Conservation (phyloP, 2,888 invertebrate genomes). For the Temnothorax unifasciatus region DNA sequence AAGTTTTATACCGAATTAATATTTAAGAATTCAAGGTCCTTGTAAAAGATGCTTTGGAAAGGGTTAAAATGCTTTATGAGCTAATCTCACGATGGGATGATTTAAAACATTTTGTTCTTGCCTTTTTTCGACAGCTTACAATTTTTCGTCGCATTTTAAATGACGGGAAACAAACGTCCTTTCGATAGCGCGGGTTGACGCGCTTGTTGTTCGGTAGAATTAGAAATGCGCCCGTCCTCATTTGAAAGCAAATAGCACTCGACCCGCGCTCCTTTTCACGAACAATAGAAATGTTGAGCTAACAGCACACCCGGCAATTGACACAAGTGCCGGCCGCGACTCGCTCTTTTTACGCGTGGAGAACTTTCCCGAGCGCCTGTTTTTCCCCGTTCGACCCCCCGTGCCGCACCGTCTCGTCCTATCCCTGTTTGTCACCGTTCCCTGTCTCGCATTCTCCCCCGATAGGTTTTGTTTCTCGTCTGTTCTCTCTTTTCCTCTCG, state of each 20-base stretch:
- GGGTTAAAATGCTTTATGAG: background rate
- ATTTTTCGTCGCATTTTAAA: slow-evolving; percentile 16
- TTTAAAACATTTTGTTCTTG: background rate
- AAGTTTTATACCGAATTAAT: background rate
- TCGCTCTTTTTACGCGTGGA: slow-evolving; percentile 75
- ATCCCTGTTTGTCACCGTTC: slow-evolving; percentile 48
- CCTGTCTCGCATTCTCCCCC: slow-evolving; percentile 20
- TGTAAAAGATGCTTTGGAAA: background rate
- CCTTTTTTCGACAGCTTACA: background rate
- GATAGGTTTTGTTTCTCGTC: slow-evolving; percentile 45
- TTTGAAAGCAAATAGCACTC: slow-evolving; percentile 79
- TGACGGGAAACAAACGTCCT: background rate
- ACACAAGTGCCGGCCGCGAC: slow-evolving; percentile 80
- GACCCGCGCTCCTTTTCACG: slow-evolving; percentile 77
- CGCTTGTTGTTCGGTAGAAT: slow-evolving; percentile 72
- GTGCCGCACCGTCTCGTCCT: slow-evolving; percentile 10
- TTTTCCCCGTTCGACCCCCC: slow-evolving; percentile 48
- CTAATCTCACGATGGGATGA: background rate
- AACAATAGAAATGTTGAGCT: slow-evolving; percentile 78
- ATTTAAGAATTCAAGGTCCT: too few species aligned
- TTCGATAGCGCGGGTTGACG: slow-evolving; percentile 32
- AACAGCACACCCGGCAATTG: slow-evolving; percentile 79
- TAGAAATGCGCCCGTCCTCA: slow-evolving; percentile 74
- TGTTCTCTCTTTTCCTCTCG: slow-evolving; percentile 14
- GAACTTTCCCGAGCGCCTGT: slow-evolving; percentile 71